Base-by-base conservation (phyloP, 2,113 vertebrate genomes). In the Prionailurus viverrinus region DNA sequence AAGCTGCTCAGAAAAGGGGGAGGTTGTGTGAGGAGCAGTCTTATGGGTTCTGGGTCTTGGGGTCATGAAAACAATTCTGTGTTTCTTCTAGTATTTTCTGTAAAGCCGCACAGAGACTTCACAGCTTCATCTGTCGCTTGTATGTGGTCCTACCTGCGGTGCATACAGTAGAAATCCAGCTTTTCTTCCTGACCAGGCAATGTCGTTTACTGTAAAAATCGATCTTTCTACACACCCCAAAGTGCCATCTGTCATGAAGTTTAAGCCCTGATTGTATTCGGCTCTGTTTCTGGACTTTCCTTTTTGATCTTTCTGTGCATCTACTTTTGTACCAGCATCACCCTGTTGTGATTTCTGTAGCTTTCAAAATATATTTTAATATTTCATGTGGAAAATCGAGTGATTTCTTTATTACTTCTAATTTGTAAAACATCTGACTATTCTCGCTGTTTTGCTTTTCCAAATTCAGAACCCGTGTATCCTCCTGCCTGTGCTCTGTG, bases 1-100 rank as follows among this genome's bases (percentile, higher is more conserved):
- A 4, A 45, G 18, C 33, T 27, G n/a, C 19, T 63, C 51, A 12
- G 2, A 45, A 61, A 36, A 12, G 45, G 53, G 36, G 14, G 16
- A 15, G n/a, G 4, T 4, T 5, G 4, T 51, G 4, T 21, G 11
- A 11, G 1, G 1, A 19, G 39, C 11, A 14, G 7, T 12, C 8
- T 16, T 25, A 41, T 9, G 39, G 19, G 79, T 51, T 61, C 53
- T 51, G 41, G 45, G 9, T 68, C 27, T 25, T 21, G 58, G 58
- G 19, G 58, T 61, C 58, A 61, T 61, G 58, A 23, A 61, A 61
- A 61, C 58, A 61, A 23, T 61, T 61, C 55, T 61, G 55, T 18
- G 45, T 33, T 86, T 14, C 74, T 76, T 55, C 51, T 69, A 19
- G 15, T 21, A 8, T 69, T 65, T 81, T 94, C 53, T 48, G 58